Percentiles rank a stretch among this genome's conserved stretches.
These are phyloP conservation scores for Matsumurasca onukii DNA, from an alignment of 1,140 invertebrate species.

Conservation along the genomic window DNA sequence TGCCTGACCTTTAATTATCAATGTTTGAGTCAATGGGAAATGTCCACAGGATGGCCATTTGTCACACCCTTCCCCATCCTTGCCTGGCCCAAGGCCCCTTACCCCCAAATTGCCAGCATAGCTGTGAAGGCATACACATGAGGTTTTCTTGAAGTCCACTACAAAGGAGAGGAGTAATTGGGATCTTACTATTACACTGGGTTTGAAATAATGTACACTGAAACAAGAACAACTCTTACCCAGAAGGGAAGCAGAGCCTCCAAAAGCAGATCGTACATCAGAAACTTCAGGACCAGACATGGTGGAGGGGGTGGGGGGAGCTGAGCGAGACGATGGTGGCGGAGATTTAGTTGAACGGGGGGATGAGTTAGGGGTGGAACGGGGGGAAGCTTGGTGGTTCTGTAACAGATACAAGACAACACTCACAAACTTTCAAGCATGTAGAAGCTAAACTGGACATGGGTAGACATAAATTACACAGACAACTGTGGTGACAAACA, in stretches of 20 bases:
- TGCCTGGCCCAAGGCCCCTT: no score
- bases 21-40: no score
- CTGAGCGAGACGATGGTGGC: constrained; percentile 57
- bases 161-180: no score
- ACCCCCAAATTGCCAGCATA: no score
- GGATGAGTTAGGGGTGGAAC: constrained; percentile 88
- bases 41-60: no score
- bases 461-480: neutral
- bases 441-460: neutral
- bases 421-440: neutral
- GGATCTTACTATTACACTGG: no score
- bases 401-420: no score
- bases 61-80: no score
- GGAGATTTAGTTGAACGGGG: constrained; percentile 88
- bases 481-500: neutral
- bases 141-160: no score
- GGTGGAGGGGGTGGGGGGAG: constrained; percentile 45
- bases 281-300: constrained; percentile 28
- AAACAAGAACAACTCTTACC: constrained; percentile 20
- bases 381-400: constrained; percentile 84
- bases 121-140: no score
- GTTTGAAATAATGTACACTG: no score
- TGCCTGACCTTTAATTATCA: no score
- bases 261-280: constrained; percentile 55
- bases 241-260: constrained; percentile 37